Conservation (phyloP, 2,797 vertebrate genomes). For the Peromyscus attwateri region DNA sequence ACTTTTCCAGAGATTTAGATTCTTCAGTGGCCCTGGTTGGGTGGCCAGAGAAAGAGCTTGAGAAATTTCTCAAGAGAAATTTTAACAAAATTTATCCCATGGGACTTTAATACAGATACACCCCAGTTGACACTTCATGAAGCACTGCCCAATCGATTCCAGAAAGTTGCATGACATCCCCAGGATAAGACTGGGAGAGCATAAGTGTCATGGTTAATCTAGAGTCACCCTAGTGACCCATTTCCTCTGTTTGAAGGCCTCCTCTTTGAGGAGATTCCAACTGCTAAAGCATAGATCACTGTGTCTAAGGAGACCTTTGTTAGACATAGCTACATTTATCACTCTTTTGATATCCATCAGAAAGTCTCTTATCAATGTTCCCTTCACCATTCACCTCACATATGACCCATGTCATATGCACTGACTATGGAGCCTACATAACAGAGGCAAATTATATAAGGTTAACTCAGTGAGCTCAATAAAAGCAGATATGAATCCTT, state of each 20-base stretch:
- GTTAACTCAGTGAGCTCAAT: constrained; percentile 2
- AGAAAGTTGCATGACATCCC: neutral
- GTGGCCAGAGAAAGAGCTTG: neutral
- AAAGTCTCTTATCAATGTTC: neutral
- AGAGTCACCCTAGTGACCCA: neutral
- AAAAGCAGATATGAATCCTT: neutral
- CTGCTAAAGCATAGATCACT: neutral
- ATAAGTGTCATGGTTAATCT: neutral
- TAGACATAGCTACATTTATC: neutral
- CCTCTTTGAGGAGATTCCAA: neutral
- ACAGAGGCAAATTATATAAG: neutral
- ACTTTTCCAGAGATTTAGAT: neutral
- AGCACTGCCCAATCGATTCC: neutral
- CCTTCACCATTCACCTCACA: neutral
- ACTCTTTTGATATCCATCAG: neutral
- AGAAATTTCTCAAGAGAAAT: neutral
- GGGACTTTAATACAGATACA: neutral
- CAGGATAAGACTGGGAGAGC: neutral
- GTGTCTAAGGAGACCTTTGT: neutral
- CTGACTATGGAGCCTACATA: neutral
- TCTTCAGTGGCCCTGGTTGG: neutral
- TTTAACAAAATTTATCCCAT: neutral
- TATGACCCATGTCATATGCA: neutral
- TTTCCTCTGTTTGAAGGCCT: neutral
- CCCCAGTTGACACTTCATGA: neutral